Percentiles rank a stretch among this genome's conserved stretches.
Conservation (phyloP, 2,888 invertebrate species). For the Diloba caeruleocephala region DNA sequence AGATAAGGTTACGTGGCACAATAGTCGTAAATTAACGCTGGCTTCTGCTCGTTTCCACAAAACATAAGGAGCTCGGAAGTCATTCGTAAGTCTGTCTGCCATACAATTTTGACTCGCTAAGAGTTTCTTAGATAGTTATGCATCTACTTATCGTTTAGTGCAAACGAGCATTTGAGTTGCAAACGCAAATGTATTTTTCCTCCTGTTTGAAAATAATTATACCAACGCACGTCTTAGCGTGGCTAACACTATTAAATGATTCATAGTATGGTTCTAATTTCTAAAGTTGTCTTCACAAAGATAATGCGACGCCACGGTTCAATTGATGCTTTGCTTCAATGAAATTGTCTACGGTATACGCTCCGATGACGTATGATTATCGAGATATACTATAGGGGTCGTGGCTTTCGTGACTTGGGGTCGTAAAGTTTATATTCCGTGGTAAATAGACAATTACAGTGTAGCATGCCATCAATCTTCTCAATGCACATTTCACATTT, state of each 20-base stretch:
- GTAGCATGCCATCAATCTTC: conserved; percentile 49
- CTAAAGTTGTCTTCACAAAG: conserved; percentile 58
- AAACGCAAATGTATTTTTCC: too few species aligned
- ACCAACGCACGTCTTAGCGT: conserved; percentile 6
- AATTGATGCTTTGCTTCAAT: conserved; percentile 60
- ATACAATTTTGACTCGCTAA: conserved; percentile 12
- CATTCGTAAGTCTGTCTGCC: too few species aligned
- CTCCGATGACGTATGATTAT: conserved; percentile 48
- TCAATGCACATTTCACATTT: conserved; percentile 40
- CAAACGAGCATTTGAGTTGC: too few species aligned
- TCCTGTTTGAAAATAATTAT: not conserved
- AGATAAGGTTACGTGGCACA: conserved; percentile 65
- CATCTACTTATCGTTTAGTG: too few species aligned
- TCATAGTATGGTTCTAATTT: conserved; percentile 21
- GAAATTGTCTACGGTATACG: conserved; percentile 51
- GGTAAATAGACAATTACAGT: conserved; percentile 61
- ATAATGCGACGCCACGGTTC: conserved; percentile 61
- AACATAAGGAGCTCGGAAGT: too few species aligned
- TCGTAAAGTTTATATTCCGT: conserved; percentile 46
- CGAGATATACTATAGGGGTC: conserved; percentile 38
- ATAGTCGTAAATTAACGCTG: conserved; percentile 58
- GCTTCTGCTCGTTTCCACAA: too few species aligned
- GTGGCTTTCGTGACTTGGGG: conserved; percentile 51
- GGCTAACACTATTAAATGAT: conserved; percentile 5
- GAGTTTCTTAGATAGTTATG: too few species aligned